Base-by-base conservation (phyloP, 2,797 vertebrate species). In the Thripadectes ignobilis region DNA sequence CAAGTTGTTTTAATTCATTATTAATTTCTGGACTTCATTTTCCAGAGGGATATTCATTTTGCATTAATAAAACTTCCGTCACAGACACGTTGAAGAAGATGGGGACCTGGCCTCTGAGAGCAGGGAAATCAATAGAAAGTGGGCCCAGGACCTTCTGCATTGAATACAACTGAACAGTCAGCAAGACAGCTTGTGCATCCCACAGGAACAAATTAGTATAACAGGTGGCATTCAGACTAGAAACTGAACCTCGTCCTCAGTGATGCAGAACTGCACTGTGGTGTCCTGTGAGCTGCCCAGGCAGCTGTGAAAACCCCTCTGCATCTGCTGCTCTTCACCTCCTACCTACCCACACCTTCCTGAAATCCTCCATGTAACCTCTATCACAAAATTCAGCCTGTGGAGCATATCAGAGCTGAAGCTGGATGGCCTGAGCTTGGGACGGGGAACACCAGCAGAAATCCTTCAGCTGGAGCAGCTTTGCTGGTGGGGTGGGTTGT, bases 1-100 rank as follows among this genome's bases (percentile, higher is more conserved):
- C 95, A 96, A 89, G 92, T 95, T 95, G 92, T 94, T 96, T 96
- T 94, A 94, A 96, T 96, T 96, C 82, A 96, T 95, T 97, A 96
- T 96, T 92, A 97, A 97, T 96, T 93, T 92, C 90, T 92, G 91
- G 93, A 83, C 92, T 96, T 95, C 87, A 49, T 96, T 95, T 96
- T 88, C 79, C 85, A 82, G 39, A 69, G 59, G 57, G 86, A 75
- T 96, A 95, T 88, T 94, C 41, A 89, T 90, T 97, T 92, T 95
- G 86, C 82, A 94, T 95, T 93, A 88, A 93, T 93, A 94, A 95
- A 97, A 93, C 55, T 91, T 63, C 73, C 1, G 3, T 79, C 80
- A 46, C 48, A 89, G 83, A 54, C 22, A 71, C 38, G 6, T 5
- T n/a, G 74, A 80, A 73, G 79, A 74, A 66, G 80, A 85, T 29